Evolutionary conservation across 2,113 vertebrate species (phyloP), one percentile per base, ranked within the genome.

Genomic region (Lepus americanus): DNA sequence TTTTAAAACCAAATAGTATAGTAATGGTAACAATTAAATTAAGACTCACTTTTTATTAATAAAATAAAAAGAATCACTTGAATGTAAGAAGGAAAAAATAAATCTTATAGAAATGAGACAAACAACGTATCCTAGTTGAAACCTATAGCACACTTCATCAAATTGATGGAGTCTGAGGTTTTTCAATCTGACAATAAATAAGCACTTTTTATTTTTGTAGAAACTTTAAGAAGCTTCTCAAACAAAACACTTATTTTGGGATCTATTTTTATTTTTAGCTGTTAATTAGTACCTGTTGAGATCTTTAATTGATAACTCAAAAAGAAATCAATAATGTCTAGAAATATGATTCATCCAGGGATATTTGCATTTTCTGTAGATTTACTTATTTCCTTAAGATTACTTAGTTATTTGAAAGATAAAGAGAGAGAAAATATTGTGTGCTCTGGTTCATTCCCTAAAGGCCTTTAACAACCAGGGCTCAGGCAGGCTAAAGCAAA

Each of bases 211-310:
- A 7, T 72, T 31, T 93, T 51, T 72, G 27, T 25, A 84, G 16
- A 87, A 36, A 5, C 49, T 92, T 11, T 82, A 53, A 90, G 53
- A 81, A 79, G 3, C 1, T 86, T 67, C 36, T 64, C 13, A 44
- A 44, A 44, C 44, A 44, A 44, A 44, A 44, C 44, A 44, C 44
- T 44, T 79, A 69, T 8, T 85, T 81, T 74, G 20, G 9, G 2
- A 77, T 79, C 16, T 79, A 29, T 80, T 94, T 88, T 82, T 59
- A 16, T 25, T 78, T 77, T 66, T 5, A 9, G 44, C 85, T 90
- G 36, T 9, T 87, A 92, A 94, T 83, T 95, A 97, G 74, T 63
- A 88, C 29, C 25, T 82, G 31, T 17, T 78, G 51, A 88, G 11
- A 88, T 90, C 7, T 4, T 90, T 90, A 90, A 85, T 22, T 79